A percentile compares a stretch with the other conserved stretches of the same genome.
phyloP scores from a whole-genome alignment of 2,888 invertebrate genomes.

The Leptarthrus brevirostris region DNA sequence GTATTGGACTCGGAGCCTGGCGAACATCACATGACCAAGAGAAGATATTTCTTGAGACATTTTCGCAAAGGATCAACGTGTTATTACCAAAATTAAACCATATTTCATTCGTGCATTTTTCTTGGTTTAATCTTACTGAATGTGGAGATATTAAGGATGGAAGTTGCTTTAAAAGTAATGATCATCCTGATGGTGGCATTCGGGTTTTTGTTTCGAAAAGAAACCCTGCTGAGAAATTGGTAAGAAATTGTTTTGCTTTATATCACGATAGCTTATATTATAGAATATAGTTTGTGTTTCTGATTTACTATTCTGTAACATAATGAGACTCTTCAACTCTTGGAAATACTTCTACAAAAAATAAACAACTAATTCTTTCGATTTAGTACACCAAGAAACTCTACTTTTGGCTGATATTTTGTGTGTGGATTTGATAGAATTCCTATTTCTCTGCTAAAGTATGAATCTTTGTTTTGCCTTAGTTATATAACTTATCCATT shows the following conservation, averaged over 20 bases:
- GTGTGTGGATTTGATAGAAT: no score
- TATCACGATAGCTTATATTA: no score
- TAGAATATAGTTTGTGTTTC: no score
- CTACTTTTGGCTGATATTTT: no score
- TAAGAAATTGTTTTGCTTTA: slow-evolving; percentile 54
- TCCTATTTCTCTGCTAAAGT: no score
- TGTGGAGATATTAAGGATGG: slow-evolving; percentile 69
- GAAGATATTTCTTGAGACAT: slow-evolving; percentile 73
- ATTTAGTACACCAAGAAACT: no score
- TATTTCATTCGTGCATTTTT: slow-evolving; percentile 75
- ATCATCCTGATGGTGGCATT: slow-evolving; percentile 67
- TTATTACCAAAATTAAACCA: slow-evolving; percentile 68
- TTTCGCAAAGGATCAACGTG: slow-evolving; percentile 72
- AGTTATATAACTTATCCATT: no score
- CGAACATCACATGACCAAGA: slow-evolving; percentile 72
- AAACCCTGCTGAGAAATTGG: slow-evolving; percentile 70
- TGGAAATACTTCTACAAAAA: no score
- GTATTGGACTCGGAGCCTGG: slow-evolving; percentile 77
- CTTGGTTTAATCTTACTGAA: slow-evolving; percentile 70
- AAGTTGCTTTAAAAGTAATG: slow-evolving; percentile 58
- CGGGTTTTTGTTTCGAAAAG: slow-evolving; percentile 70
- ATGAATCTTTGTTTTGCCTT: no score
- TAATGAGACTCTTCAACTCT: no score
- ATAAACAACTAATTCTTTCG: no score
- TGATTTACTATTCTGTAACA: no score